phyloP scores from a whole-genome alignment of 2,113 vertebrate genomes.

The Alethe diademata region DNA sequence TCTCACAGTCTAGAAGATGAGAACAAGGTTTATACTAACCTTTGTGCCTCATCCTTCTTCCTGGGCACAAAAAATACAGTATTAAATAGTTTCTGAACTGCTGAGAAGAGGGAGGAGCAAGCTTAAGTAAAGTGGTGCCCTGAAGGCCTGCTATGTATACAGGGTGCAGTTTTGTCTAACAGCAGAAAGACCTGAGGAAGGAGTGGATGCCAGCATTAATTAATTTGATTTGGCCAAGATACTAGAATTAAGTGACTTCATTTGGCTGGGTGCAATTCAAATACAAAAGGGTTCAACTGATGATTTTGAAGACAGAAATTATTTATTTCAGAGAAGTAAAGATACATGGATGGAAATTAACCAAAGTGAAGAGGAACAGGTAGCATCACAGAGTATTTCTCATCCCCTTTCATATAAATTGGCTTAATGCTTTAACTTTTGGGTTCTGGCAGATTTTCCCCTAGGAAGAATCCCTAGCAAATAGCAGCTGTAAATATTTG shows the following conservation, averaged over 20 bases:
- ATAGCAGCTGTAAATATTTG: neutral
- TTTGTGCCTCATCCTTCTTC: neutral
- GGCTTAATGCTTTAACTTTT: neutral
- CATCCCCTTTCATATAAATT: neutral
- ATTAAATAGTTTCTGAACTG: neutral
- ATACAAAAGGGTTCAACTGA: neutral
- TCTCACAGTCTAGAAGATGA: neutral
- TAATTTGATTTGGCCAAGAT: conserved; percentile 9
- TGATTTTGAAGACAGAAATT: neutral
- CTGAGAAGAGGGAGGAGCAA: neutral
- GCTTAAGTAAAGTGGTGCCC: neutral
- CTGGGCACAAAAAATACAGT: neutral
- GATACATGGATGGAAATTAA: neutral
- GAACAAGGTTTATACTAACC: neutral
- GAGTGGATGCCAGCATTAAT: conserved; percentile 12
- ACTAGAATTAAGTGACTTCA: conserved; percentile 16
- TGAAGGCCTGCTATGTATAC: neutral
- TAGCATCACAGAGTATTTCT: neutral
- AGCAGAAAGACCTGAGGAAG: conserved; percentile 17
- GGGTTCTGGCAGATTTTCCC: neutral
- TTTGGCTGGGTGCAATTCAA: neutral
- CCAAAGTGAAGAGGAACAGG: neutral
- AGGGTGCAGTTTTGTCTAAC: neutral
- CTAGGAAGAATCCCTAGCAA: neutral
- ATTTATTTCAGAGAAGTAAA: neutral